Percentiles rank a stretch among this genome's conserved stretches.
Evolutionary conservation across 2,113 vertebrate species (phyloP).

Genomic region (Syngnathus floridae): DNA sequence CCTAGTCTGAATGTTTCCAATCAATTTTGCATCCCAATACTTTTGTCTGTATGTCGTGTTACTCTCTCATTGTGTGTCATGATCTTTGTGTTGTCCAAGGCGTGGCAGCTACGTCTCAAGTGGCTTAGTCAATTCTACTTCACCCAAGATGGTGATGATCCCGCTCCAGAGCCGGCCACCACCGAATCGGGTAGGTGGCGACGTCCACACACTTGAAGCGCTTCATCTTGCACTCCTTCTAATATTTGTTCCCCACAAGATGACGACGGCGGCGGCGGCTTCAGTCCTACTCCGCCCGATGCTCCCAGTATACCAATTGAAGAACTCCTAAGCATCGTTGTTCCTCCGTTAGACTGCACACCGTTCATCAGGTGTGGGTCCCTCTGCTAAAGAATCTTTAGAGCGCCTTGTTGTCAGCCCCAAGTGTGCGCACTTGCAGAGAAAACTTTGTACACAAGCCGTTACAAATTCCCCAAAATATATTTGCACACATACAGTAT

Average conservation of each 20-base stretch:
- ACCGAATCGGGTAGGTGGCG: slow-evolving; percentile 25
- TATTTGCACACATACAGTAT: too few species aligned
- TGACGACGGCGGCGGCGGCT: neutral
- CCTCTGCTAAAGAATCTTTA: neutral
- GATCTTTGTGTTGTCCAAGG: slow-evolving; percentile 55
- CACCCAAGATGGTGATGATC: slow-evolving; percentile 18
- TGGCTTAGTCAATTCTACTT: slow-evolving; percentile 62
- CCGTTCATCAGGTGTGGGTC: slow-evolving; percentile 56
- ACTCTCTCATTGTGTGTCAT: neutral
- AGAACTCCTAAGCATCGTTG: slow-evolving; percentile 4
- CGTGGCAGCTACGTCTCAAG: slow-evolving; percentile 69
- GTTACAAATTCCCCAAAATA: neutral
- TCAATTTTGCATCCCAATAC: neutral
- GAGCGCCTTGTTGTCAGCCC: neutral
- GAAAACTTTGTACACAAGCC: neutral
- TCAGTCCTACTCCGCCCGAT: slow-evolving; percentile 3
- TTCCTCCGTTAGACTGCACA: slow-evolving; percentile 38
- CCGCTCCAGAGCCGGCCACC: slow-evolving; percentile 20
- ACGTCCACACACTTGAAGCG: neutral
- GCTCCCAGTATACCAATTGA: slow-evolving; percentile 16
- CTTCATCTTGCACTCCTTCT: neutral
- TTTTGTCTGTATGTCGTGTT: neutral
- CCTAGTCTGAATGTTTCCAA: neutral
- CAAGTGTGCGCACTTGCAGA: neutral
- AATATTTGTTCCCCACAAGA: neutral